Evolutionary conservation across 37 sponge, comb jelly and placozoan genomes (phyloP).

Genomic region (Mnemiopsis leidyi): DNA sequence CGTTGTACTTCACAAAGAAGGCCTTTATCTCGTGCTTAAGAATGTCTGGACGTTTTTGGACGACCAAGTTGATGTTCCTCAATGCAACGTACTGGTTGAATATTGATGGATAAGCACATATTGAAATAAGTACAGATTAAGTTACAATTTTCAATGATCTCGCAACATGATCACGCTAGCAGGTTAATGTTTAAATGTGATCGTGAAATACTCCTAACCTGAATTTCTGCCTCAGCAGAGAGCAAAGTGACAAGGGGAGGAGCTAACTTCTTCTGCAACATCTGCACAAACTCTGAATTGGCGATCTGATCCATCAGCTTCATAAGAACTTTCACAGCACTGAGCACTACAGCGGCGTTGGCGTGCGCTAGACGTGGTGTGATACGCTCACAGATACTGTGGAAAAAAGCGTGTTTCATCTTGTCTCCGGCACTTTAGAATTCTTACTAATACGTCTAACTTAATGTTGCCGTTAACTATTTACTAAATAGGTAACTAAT

Average conservation of each 20-base stretch:
- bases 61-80: constrained; percentile 96
- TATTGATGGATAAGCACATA: no score
- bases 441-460: no score
- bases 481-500: no score
- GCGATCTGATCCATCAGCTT: constrained; percentile 84
- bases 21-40: constrained; percentile 95
- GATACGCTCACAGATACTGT: constrained; percentile 92
- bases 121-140: no score
- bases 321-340: constrained; percentile 97
- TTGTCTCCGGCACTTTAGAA: no score
- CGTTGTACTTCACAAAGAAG: constrained; percentile 99
- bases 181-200: no score
- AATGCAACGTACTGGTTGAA: constrained; percentile 99
- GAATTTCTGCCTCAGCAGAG: constrained; percentile 92
- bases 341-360: constrained; percentile 97
- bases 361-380: constrained; percentile 96
- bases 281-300: constrained; percentile 71
- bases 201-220: no score
- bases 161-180: no score
- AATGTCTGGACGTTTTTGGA: constrained; percentile 95
- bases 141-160: no score
- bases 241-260: constrained; percentile 95
- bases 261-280: constrained; percentile 84
- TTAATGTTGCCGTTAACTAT: no score
- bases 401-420: no score